Conservation (phyloP, 2,113 vertebrate species). For the Psittacara wagleri region DNA sequence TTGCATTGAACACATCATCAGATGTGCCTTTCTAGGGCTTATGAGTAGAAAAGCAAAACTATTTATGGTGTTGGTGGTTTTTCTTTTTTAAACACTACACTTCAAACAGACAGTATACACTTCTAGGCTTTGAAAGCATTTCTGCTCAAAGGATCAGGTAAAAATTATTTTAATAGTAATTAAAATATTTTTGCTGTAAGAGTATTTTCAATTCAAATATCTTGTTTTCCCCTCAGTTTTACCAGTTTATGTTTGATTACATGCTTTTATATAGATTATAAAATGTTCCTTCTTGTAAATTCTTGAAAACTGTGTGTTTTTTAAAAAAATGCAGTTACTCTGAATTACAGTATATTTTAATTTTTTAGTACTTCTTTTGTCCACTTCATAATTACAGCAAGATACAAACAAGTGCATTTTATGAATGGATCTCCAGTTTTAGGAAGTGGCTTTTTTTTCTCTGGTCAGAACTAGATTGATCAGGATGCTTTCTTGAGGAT, state of each 20-base stretch:
- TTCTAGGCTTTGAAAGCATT: not conserved
- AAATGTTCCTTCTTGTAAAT: slow-evolving; percentile 34
- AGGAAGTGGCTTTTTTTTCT: not conserved
- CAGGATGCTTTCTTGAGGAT: not conserved
- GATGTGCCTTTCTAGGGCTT: not conserved
- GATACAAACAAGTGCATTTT: not conserved
- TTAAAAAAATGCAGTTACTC: not conserved
- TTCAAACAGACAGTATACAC: not conserved
- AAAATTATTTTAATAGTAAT: not conserved
- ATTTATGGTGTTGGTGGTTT: not conserved
- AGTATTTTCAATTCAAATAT: not conserved
- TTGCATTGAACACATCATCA: not conserved
- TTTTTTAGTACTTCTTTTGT: not conserved
- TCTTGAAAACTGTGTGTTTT: not conserved
- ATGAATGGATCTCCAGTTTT: not conserved
- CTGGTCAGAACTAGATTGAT: not conserved
- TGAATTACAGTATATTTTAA: not conserved
- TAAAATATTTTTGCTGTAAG: not conserved
- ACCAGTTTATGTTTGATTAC: not conserved
- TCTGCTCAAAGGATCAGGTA: not conserved
- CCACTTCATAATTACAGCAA: not conserved
- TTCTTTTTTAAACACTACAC: not conserved
- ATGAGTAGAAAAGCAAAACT: not conserved
- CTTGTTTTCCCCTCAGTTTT: not conserved
- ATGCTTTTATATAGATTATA: not conserved